These are phyloP conservation scores for Helicolenus hilgendorfi DNA, from an alignment of 2,797 vertebrate genomes.

Conservation along the genomic window DNA sequence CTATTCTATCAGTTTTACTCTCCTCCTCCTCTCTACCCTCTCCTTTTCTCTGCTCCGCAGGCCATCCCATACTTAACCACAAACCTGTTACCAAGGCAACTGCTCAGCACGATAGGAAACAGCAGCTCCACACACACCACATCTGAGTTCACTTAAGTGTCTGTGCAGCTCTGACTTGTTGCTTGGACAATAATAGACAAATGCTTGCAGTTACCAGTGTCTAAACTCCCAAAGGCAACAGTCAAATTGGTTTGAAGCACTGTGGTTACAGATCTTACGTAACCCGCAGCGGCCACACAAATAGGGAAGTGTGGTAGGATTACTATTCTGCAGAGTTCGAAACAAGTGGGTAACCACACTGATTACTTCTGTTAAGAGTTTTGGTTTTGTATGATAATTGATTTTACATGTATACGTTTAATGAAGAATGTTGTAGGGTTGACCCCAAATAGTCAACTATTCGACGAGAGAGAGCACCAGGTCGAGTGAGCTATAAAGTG, in stretches of 20 bases:
- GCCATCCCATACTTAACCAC: constrained; percentile 57
- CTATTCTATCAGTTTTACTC: constrained; percentile 7
- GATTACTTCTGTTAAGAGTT: neutral
- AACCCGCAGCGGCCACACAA: neutral
- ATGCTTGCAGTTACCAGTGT: neutral
- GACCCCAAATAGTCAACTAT: too few species aligned
- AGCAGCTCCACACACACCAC: constrained; percentile 36
- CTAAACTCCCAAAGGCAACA: neutral
- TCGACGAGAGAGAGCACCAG: too few species aligned
- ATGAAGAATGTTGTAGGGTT: neutral
- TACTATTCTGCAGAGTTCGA: neutral
- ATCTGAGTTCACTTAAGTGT: constrained; percentile 69
- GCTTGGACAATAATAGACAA: constrained; percentile 7
- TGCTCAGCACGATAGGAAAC: constrained; percentile 65
- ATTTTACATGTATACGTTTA: neutral
- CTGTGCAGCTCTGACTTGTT: constrained; percentile 7
- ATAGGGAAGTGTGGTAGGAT: neutral
- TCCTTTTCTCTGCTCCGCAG: constrained; percentile 27
- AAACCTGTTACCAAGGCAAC: constrained; percentile 71
- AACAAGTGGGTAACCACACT: neutral
- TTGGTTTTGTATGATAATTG: neutral
- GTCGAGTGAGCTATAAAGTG: too few species aligned
- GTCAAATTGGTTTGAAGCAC: neutral
- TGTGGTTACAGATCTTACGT: neutral
- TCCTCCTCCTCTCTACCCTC: constrained; percentile 15